Base-by-base conservation (phyloP, 1,140 invertebrate genomes). In the Homarus americanus region DNA sequence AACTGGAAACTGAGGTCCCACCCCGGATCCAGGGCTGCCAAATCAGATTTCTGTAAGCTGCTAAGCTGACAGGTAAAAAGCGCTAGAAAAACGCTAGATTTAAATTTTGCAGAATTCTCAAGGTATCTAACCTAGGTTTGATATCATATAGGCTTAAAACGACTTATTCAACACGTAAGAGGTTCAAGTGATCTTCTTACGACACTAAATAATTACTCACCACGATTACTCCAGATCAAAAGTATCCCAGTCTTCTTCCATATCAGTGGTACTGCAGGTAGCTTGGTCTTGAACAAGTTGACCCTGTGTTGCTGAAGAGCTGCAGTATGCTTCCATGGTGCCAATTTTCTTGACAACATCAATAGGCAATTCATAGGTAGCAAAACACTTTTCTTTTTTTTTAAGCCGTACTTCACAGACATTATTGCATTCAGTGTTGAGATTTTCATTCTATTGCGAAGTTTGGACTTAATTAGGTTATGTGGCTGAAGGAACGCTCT, bases 401-500 rank as follows among this genome's bases (percentile, higher is more conserved):
- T 10, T 20, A 79, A 17, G 32, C 76, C 76, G 28, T 41, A 79
- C 76, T 79, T 41, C 34, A 79, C 76, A 79, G 34, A 36, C 76
- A 79, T 36, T 9, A 79, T 41, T 9, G 15, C n/a, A n/a, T n/a
- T n/a, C n/a, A n/a, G n/a, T n/a, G n/a, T n/a, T n/a, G n/a, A n/a
- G n/a, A n/a, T n/a, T 40, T 79, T 79, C 76, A 79, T 79, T 34
- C 32, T 79, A 12, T 41, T 79, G 15, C 32, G 76, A 40, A 79
- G 38, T 36, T 79, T 79, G 32, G 34, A 15, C 40, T 79, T 79
- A 36, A 79, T 41, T 10, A 79, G 32, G 76, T 79, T 79, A 79
- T 79, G 10, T 79, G 76, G 76, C 76, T 79, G 76, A 79, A 41
- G 34, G 17, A 79, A 40, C 38, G 76, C 40, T 79, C 76, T 40